Base-by-base conservation (phyloP, 2,888 invertebrate genomes). In the Rhagonycha lutea region DNA sequence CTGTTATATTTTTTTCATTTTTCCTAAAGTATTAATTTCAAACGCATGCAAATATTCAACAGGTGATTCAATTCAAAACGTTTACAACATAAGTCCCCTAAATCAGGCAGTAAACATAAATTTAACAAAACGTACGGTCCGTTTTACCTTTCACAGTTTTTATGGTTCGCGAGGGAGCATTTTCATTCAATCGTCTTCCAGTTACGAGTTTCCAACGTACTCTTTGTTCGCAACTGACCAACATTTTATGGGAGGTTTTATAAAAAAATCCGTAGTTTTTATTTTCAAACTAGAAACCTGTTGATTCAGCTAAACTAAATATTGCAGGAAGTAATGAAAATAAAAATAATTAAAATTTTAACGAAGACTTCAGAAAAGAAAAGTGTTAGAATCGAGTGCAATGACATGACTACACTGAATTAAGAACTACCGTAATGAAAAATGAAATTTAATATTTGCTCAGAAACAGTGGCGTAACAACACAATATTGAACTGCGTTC, bases 121-220 rank as follows among this genome's bases (percentile, higher is more conserved):
- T 67, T 68, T 26, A 68, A 18, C 68, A 61, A 72, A 71, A 72
- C 67, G 72, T 72, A 24, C 62, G 68, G 68, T 47, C 26, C 60
- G 72, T 68, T 68, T 72, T 68, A 72, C 72, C 72, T 72, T 72
- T 72, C 72, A 61, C 72, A 61, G 61, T 72, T 72, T 72, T 68
- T 72, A 72, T 61, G 60, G 18, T 61, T 61, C 72, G 14, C 72
- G 23, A 29, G 72, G 72, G 72, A 72, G 28, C 68, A 29, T 32
- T 72, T 68, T 61, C 14, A 68, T 72, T 72, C 72, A 72, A 72
- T 72, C 61, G 68, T 72, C 72, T 72, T 68, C 61, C 26, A 61
- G 72, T 72, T 72, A 72, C 28, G 68, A 68, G 67, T 61, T 29
- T 72, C 68, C 61, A 47, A 68, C 61, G 61, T 60, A n/a, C 61